These are phyloP conservation scores for Platysteira castanea DNA, from an alignment of 2,113 vertebrate genomes.

Conservation along the genomic window DNA sequence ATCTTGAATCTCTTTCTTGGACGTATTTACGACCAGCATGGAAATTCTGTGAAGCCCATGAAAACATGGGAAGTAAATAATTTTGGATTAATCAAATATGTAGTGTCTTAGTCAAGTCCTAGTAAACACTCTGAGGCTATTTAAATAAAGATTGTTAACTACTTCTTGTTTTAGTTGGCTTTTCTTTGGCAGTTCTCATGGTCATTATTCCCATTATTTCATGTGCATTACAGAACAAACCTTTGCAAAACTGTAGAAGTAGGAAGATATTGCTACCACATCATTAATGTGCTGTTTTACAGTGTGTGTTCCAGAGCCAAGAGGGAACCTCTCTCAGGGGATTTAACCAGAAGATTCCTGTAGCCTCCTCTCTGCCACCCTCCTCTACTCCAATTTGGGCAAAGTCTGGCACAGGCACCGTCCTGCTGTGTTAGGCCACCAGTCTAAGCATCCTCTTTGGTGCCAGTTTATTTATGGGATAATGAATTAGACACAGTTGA, in stretches of 20 bases:
- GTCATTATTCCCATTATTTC: not conserved
- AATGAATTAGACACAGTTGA: not conserved
- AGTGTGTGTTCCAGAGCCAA: not conserved
- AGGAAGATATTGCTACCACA: not conserved
- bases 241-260: not conserved
- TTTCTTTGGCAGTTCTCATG: not conserved
- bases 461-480: not conserved
- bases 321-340: not conserved
- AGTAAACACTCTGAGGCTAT: not conserved
- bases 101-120: not conserved
- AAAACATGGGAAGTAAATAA: not conserved
- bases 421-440: not conserved
- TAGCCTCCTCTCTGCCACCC: not conserved
- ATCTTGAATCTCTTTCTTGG: not conserved
- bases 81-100: not conserved
- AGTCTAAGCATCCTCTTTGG: not conserved
- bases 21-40: not conserved
- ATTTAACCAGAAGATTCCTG: not conserved
- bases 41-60: not conserved
- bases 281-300: not conserved
- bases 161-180: not conserved
- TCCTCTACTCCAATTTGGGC: not conserved
- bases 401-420: not conserved
- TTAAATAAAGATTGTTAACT: not conserved
- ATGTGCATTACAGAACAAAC: not conserved